A percentile compares a stretch with the other conserved stretches of the same genome.
Conservation (phyloP, 2,113 vertebrate species). For the Silurus meridionalis region DNA sequence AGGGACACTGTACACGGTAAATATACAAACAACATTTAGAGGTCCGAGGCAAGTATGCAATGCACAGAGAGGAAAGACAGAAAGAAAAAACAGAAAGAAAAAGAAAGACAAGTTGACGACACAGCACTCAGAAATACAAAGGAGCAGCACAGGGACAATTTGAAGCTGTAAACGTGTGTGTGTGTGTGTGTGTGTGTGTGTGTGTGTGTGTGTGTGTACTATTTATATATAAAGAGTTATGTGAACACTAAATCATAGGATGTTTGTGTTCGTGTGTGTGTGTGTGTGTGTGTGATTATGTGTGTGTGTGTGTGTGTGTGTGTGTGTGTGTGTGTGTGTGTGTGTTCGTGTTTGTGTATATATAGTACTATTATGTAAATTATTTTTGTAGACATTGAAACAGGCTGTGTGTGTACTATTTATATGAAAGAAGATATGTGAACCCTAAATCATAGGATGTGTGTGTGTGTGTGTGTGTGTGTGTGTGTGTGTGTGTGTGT, state of each 20-base stretch:
- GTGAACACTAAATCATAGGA: background rate
- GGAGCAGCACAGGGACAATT: conserved; percentile 31
- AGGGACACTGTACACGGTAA: conserved; percentile 19
- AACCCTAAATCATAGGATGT: background rate
- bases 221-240: background rate
- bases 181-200: background rate
- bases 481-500: background rate
- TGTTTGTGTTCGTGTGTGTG: conserved; percentile 1
- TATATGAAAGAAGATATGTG: background rate
- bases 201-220: background rate
- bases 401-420: background rate
- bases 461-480: conserved; percentile 1
- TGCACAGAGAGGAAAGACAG: conserved; percentile 18
- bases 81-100: conserved; percentile 11
- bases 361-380: too few relatives aligned
- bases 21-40: conserved; percentile 41
- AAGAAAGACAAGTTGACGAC: conserved; percentile 30
- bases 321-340: background rate
- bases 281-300: background rate
- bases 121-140: conserved; percentile 32
- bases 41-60: conserved; percentile 23
- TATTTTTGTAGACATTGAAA: too few relatives aligned
- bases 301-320: too few relatives aligned
- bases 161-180: conserved; percentile 14
- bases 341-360: too few relatives aligned